Conservation (phyloP, 2,113 vertebrate species). For the Pseudonaja textilis region DNA sequence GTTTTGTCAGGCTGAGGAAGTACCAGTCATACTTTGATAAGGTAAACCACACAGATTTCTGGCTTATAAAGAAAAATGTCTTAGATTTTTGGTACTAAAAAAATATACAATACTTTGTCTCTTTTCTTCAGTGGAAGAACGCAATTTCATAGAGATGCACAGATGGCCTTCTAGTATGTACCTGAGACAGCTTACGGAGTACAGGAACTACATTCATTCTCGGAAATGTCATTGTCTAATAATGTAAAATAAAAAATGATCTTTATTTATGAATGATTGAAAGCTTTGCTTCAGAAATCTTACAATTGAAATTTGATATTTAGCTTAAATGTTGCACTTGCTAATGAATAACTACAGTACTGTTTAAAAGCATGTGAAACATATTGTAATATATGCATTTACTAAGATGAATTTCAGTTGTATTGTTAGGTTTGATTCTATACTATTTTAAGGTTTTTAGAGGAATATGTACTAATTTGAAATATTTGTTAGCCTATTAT, state of each 20-base stretch:
- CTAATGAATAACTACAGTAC: background rate
- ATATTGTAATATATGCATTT: conserved; percentile 31
- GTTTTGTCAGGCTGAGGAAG: background rate
- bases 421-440: background rate
- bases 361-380: conserved; percentile 38
- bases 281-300: background rate
- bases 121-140: conserved; percentile 84
- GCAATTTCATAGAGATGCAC: conserved; percentile 87
- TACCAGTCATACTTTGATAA: background rate
- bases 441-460: conserved; percentile 21
- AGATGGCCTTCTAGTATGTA: conserved; percentile 92
- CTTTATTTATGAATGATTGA: background rate
- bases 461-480: conserved; percentile 16
- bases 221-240: conserved; percentile 86
- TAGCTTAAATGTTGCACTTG: background rate
- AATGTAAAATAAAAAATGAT: conserved; percentile 76
- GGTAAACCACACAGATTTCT: background rate
- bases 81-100: background rate
- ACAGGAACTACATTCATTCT: conserved; percentile 86
- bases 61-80: background rate
- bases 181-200: conserved; percentile 93
- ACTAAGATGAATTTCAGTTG: background rate
- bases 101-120: conserved; percentile 5
- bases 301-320: conserved; percentile 21
- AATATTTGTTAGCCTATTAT: background rate